Base-by-base conservation (phyloP, 2,888 invertebrate species). In the Hirtodrosophila duncani region DNA sequence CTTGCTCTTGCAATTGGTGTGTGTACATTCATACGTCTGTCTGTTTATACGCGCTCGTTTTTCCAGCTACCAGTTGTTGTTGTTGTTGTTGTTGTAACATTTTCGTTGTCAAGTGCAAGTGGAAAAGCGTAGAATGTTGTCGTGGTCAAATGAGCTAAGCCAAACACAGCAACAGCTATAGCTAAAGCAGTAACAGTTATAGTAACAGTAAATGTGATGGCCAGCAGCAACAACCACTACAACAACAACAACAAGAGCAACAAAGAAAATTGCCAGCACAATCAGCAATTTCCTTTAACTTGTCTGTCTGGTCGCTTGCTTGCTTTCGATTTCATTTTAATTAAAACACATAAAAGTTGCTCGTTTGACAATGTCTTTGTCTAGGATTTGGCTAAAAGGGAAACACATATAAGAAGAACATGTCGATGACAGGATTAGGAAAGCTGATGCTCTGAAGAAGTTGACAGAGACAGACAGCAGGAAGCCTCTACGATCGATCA, bases 21-120 rank as follows among this genome's bases (percentile, higher is more conserved):
- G 9, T 55, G 56, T n/a, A n/a, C n/a, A n/a, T n/a, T 44, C 8
- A 29, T 31, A 23, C 21, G 21, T 37, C 37, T 21, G 30, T 51
- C 36, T 9, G 3, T 4, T 9, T 26, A n/a, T 9, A 6, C 5
- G 3, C 8, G 26, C 26, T 26, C 5, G 8, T n/a, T 59, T 59
- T 58, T 59, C 51, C 59, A 59, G 50, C 50, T 59, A 50, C 44
- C 41, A 50, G 20, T 31, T 18, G 31, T 31, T 29, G 16, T 4
- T 45, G 27, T 45, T 45, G 16, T 11, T 57, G 57, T 46, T 71
- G 66, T 62, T 67, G 72, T 67, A 67, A 31, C 53, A 60, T 67
- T 77, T 80, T 77, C 81, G 78, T 78, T 77, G 75, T 80, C 75
- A 77, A 77, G 75, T 77, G 75, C 81, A 77, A 79, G 66, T 67